These are phyloP conservation scores for Osmoderma eremita DNA, from an alignment of 2,888 invertebrate genomes.

Conservation along the genomic window DNA sequence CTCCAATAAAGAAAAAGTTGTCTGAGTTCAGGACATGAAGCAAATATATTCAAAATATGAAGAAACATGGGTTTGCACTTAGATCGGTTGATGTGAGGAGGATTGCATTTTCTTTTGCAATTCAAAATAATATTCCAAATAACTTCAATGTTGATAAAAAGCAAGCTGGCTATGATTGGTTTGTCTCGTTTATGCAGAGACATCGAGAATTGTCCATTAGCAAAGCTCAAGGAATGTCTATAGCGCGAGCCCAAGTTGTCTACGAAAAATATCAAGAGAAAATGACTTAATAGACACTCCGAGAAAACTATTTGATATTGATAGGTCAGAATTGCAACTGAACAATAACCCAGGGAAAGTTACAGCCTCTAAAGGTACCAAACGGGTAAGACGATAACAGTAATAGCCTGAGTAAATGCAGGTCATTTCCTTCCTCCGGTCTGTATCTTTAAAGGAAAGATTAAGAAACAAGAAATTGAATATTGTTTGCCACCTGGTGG, in stretches of 20 bases:
- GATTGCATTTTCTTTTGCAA: conserved; percentile 16
- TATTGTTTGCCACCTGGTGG: no score
- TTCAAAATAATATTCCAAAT: conserved; percentile 10
- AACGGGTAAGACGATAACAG: no score
- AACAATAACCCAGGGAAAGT: conserved; percentile 5
- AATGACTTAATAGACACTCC: neutral
- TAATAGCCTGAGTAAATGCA: no score
- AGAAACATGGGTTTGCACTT: conserved; percentile 12
- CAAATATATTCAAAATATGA: conserved; percentile 11
- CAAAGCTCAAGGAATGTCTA: no score
- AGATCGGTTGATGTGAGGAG: conserved; percentile 12
- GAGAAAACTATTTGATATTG: neutral
- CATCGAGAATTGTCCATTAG: neutral
- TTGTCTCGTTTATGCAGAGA: neutral
- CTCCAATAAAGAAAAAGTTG: neutral
- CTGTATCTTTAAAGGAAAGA: no score
- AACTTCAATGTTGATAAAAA: conserved; percentile 3
- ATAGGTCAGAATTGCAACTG: neutral
- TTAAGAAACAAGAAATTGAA: no score
- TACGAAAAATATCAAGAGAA: neutral
- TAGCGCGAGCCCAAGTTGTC: neutral
- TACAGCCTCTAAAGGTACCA: neutral
- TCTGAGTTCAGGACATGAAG: neutral
- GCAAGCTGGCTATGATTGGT: neutral
- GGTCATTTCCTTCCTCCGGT: no score